phyloP scores from a whole-genome alignment of 2,888 invertebrate genomes.

The Diarsia brunnea region DNA sequence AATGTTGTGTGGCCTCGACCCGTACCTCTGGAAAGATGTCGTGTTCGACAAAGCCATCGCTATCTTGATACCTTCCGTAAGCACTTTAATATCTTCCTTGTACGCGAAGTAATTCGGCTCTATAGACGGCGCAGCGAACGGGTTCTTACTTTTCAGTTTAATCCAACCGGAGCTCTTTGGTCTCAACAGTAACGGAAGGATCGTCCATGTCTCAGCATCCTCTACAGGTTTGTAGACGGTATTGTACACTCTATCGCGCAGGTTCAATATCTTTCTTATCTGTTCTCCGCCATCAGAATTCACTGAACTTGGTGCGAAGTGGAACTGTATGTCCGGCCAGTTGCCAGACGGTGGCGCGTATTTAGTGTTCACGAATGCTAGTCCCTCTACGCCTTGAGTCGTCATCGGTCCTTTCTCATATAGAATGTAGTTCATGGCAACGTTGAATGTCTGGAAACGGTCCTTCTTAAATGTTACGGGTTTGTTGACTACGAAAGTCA shows the following conservation, averaged over 20 bases:
- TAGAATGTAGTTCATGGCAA: conserved; percentile 95
- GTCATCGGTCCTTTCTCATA: conserved; percentile 96
- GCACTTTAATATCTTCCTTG: conserved; percentile 94
- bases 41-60: conserved; percentile 95
- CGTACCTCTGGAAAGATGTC: conserved; percentile 95
- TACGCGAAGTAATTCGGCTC: conserved; percentile 98
- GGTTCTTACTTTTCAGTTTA: conserved; percentile 95
- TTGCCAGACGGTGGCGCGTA: conserved; percentile 94
- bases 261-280: conserved; percentile 93
- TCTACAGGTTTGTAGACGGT: conserved; percentile 96
- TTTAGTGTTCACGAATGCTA: conserved; percentile 96
- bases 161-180: conserved; percentile 97
- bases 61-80: conserved; percentile 96
- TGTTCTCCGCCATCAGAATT: conserved; percentile 96
- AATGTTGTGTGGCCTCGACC: conserved; percentile 94
- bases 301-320: conserved; percentile 96
- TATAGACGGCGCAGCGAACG: conserved; percentile 95
- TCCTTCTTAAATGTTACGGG: conserved; percentile 94
- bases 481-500: conserved; percentile 95
- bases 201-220: conserved; percentile 95
- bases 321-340: conserved; percentile 97
- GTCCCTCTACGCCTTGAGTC: conserved; percentile 95
- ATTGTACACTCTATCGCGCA: conserved; percentile 95
- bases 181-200: conserved; percentile 94
- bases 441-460: conserved; percentile 94